These are phyloP conservation scores for Sepiola atlantica DNA, from an alignment of 2,888 invertebrate genomes.

Conservation along the genomic window DNA sequence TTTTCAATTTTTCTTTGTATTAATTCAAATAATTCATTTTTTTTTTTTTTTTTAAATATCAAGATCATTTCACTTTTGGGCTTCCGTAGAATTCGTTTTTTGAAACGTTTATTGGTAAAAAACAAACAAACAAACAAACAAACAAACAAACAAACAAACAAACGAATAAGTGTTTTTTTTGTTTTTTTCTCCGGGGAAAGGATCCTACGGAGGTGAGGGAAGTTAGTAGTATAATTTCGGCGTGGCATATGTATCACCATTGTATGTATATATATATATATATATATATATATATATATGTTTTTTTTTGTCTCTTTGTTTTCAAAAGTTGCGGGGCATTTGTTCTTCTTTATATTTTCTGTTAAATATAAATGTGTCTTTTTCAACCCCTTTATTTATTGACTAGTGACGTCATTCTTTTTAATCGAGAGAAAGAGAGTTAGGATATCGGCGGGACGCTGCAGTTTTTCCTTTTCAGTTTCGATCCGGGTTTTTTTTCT, in stretches of 20 bases:
- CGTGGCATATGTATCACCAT: background rate
- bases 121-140: background rate
- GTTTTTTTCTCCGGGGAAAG: background rate
- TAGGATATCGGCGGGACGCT: background rate
- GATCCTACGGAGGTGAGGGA: slow-evolving; percentile 16
- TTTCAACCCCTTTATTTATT: background rate
- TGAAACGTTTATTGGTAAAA: background rate
- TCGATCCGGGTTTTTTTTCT: background rate
- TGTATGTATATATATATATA: background rate
- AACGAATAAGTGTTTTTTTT: background rate
- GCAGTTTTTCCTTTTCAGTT: background rate
- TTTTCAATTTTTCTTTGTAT: background rate
- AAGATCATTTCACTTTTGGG: background rate
- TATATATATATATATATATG: too few relatives aligned
- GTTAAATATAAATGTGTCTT: background rate
- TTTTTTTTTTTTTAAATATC: background rate
- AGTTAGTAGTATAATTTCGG: background rate
- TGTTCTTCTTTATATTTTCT: background rate
- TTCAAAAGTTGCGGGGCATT: background rate
- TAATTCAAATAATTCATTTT: too few relatives aligned
- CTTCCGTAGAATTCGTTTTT: background rate
- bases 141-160: too few relatives aligned
- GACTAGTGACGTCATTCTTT: background rate
- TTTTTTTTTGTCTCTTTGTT: background rate
- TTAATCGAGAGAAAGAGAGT: background rate